Base-by-base conservation (phyloP, 2,888 invertebrate genomes). In the Macropis europaea region DNA sequence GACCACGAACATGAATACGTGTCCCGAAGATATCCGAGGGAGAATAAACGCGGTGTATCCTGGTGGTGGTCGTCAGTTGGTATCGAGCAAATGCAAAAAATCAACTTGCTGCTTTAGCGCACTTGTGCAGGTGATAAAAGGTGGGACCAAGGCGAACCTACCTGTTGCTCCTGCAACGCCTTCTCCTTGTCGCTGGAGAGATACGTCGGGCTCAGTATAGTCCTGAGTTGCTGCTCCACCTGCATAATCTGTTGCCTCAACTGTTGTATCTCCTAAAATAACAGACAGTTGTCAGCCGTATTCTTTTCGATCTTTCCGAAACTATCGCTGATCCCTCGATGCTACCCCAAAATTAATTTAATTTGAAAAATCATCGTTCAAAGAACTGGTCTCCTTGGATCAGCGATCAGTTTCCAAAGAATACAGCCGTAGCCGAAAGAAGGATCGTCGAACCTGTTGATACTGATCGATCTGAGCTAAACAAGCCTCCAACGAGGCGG, bases 401-500 rank as follows among this genome's bases (percentile, higher is more conserved):
- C 60, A 47, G 70, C 30, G 38, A 69, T 68, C 45, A 26, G 48
- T 43, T 42, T 24, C 57, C 34, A 52, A 57, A 62, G 72, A 62
- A 70, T 40, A 47, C 70, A 71, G 50, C 59, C 22, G 15, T 1
- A 7, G 11, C 24, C 30, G 26, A 36, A 24, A 7, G 22, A 2
- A 43, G 26, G 22, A 28, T 36, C 56, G 63, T 67, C 85, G 84
- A 75, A 92, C 92, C 88, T 95, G 94, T 89, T 96, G 96, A 90
- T 97, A 96, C 74, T 94, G 93, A 89, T 97, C 97, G 83, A 97
- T 94, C 91, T 97, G 97, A 76, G 93, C 91, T 54, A 97, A 93
- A 81, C 96, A 95, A 38, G 93, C 92, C 86, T 94, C 95, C 78
- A 97, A 91, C 81, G 93, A 93, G 61, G 90, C 90, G 57, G 93